phyloP scores from a whole-genome alignment of 2,888 invertebrate species.

The Hydropsyche betteni region DNA sequence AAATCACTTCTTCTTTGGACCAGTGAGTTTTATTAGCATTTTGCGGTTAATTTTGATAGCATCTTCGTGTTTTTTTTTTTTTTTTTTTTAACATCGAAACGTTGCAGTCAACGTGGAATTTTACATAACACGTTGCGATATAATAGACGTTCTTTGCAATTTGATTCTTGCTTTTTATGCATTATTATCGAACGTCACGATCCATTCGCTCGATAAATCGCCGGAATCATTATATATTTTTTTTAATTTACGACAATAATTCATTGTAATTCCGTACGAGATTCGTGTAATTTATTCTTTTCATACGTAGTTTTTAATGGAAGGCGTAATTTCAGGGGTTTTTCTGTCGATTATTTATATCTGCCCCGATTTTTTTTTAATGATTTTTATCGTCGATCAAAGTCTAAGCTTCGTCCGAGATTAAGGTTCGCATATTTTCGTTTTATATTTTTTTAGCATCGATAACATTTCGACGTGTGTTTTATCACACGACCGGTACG shows the following conservation, averaged over 20 bases:
- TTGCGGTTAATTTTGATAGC: not conserved
- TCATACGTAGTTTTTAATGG: no score
- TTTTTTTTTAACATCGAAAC: not conserved
- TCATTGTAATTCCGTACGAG: no score
- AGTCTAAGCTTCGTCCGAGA: not conserved
- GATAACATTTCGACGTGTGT: not conserved
- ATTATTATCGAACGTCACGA: no score
- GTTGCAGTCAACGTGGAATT: not conserved
- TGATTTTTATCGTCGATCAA: conserved; percentile 5
- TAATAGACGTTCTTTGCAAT: not conserved
- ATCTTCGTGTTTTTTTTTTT: not conserved
- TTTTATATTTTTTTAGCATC: not conserved
- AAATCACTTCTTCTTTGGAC: conserved; percentile 48
- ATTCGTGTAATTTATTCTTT: no score
- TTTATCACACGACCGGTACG: conserved; percentile 7
- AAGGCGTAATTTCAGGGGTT: no score
- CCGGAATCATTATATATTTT: no score
- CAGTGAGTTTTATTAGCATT: conserved; percentile 40
- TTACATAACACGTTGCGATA: not conserved
- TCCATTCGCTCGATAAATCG: no score
- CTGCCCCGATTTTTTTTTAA: not conserved
- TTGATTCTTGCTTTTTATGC: no score
- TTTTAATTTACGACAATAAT: no score
- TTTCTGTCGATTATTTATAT: not conserved
- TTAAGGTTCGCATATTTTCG: not conserved